Evolutionary conservation across 2,113 vertebrate species (phyloP), one percentile per base, ranked within the genome.

Genomic region (Ia io): DNA sequence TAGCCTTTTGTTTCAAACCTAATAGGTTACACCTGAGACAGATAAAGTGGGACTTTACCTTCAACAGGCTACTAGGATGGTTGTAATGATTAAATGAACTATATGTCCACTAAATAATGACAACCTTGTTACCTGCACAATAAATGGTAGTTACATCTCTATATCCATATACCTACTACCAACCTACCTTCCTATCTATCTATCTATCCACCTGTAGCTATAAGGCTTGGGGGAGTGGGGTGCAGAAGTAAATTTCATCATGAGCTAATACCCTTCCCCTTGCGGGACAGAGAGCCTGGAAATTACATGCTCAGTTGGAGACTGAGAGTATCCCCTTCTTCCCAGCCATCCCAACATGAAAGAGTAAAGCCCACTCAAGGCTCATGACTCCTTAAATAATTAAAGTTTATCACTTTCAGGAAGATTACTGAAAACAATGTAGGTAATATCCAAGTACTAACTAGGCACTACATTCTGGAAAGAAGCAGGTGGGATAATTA

Each of bases 381-480:
- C 7, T 89, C 61, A 85, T 28, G 28, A 88, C 30, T 88, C 76
- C 51, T 85, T 83, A 76, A 88, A 82, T 82, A 91, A 84, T 53
- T 76, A 86, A 78, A 71, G 17, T 44, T 79, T 51, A 71, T 42
- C 35, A 84, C 30, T 77, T 78, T 94, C 92, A 90, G 67, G 28
- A 78, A 93, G 32, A 90, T 63, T 77, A 94, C 49, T 90, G 35
- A 56, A 95, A 95, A 91, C 32, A 91, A 61, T 8, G 3, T 37
- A 87, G 9, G 63, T 53, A 76, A 79, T 69, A 84, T 28, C 17
- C 76, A 86, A 73, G 22, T 47, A 80, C 7, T 82, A 35, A 69
- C 25, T 30, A 53, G 32, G 35, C 56, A 88, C 1, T 88, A 13
- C 28, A 90, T 84, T 93, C 49, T 93, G 30, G 44, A 86, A 95